Conservation (phyloP, 2,113 vertebrate species). For the Centropristis striata region DNA sequence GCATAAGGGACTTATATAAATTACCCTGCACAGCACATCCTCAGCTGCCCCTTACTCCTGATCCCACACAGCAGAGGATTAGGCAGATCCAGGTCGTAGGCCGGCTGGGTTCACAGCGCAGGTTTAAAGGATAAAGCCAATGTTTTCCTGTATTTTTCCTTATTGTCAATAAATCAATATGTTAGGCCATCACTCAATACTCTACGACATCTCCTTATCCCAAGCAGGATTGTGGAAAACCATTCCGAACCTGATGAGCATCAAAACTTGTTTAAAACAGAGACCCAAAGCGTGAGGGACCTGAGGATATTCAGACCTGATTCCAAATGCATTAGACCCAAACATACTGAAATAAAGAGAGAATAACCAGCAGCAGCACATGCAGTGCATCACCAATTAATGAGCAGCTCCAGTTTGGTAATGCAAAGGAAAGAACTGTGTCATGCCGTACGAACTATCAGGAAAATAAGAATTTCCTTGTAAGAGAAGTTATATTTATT, state of each 20-base stretch:
- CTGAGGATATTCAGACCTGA: neutral
- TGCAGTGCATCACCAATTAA: neutral
- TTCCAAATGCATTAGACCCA: neutral
- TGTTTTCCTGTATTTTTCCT: neutral
- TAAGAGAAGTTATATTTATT: no score
- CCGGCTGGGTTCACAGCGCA: constrained; percentile 5
- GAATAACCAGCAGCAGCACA: neutral
- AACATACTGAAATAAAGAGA: neutral
- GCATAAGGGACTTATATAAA: constrained; percentile 29
- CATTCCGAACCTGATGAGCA: neutral
- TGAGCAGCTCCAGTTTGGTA: neutral
- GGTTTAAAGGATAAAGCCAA: constrained; percentile 32
- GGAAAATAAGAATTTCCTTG: no score
- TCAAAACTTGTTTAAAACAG: neutral
- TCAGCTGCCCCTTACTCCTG: constrained; percentile 9
- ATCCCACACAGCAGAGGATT: constrained; percentile 34
- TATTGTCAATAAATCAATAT: constrained; percentile 12
- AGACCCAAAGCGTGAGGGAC: neutral
- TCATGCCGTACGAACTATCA: no score
- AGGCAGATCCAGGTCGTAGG: neutral
- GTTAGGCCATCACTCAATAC: neutral
- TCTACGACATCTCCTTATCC: neutral
- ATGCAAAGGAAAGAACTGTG: no score
- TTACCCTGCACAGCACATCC: constrained; percentile 19
- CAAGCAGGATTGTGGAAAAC: neutral